Base-by-base conservation (phyloP, 2,888 invertebrate species). In the Neoaliturus tenellus region DNA sequence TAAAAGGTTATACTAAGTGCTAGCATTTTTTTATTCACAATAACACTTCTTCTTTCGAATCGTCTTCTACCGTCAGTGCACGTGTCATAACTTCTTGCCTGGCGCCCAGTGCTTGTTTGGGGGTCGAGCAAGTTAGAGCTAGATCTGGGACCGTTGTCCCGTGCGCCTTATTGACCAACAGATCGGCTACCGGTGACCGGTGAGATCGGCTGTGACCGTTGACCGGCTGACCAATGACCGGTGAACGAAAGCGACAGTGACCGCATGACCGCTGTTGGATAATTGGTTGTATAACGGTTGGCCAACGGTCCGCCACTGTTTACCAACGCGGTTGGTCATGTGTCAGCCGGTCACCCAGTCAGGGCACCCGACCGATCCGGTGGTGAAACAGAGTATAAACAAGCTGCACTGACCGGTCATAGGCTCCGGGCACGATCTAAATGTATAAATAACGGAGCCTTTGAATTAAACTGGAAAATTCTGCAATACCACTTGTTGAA, bases 251-350 rank as follows among this genome's bases (percentile, higher is more conserved):
- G 51, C 51, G 51, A 51, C 51, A 51, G 51, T 51, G 51, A 23
- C 51, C 51, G 51, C 20, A 23, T 51, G 51, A 51, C 51, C 51
- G 51, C 20, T 2, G 51, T 51, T 51, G 51, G 51, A 51, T 51
- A 51, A 51, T 51, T 51, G 51, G 51, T 51, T 51, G 51, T 51
- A 51, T 51, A 51, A 51, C 51, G 51, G 51, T 51, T 51, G 51
- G 51, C 51, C 51, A 51, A 51, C 20, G 51, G 51, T 51, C 51
- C 3, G 10, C 20, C 23, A 51, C 20, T 51, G 51, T 51, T 51
- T 51, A 51, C 51, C 20, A 51, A 51, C 51, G 4, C 23, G 23
- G n/a, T n/a, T n/a, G n/a, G n/a, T n/a, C 23, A 2, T 51, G 51
- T 51, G 51, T 10, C 51, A 51, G 23, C 51, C 8, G 23, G 23